Percentiles rank a stretch among this genome's conserved stretches.
Conservation (phyloP, 1,140 invertebrate species). For the Macrocentrus cingulum region DNA sequence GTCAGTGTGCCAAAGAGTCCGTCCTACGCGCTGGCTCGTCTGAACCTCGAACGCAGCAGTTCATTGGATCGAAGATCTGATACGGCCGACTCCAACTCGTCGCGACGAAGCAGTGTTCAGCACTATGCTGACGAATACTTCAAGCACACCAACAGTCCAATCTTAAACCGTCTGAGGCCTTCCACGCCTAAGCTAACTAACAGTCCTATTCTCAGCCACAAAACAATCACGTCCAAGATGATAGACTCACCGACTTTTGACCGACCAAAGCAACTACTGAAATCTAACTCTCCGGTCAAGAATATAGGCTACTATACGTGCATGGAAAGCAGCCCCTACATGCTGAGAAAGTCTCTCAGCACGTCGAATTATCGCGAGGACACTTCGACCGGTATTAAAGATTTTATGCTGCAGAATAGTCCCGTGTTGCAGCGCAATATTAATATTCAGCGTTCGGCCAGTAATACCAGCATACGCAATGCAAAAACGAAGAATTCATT, state of each 20-base stretch:
- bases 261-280: slow-evolving; percentile 37
- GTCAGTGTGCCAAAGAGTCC: slow-evolving; percentile 39
- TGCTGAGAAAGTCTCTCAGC: slow-evolving; percentile 45
- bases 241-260: slow-evolving; percentile 39
- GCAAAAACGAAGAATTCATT: slow-evolving; percentile 34
- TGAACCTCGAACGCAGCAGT: slow-evolving; percentile 41
- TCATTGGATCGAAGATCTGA: slow-evolving; percentile 44
- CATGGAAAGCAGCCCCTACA: slow-evolving; percentile 44
- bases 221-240: slow-evolving; percentile 33
- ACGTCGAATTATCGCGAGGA: slow-evolving; percentile 43
- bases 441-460: slow-evolving; percentile 44
- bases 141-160: slow-evolving; percentile 42
- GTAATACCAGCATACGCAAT: slow-evolving; percentile 42
- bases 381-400: slow-evolving; percentile 26
- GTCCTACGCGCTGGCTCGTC: slow-evolving; percentile 38
- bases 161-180: slow-evolving; percentile 40
- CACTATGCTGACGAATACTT: slow-evolving; percentile 35
- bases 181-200: slow-evolving; percentile 43
- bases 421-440: slow-evolving; percentile 33
- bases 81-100: slow-evolving; percentile 44
- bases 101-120: slow-evolving; percentile 37
- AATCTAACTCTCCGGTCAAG: slow-evolving; percentile 35
- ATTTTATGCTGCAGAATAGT: slow-evolving; percentile 35
- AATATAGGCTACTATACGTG: slow-evolving; percentile 47
- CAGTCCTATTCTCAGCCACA: slow-evolving; percentile 44